phyloP scores from a whole-genome alignment of 1,140 invertebrate genomes.

The Onthophagus taurus region DNA sequence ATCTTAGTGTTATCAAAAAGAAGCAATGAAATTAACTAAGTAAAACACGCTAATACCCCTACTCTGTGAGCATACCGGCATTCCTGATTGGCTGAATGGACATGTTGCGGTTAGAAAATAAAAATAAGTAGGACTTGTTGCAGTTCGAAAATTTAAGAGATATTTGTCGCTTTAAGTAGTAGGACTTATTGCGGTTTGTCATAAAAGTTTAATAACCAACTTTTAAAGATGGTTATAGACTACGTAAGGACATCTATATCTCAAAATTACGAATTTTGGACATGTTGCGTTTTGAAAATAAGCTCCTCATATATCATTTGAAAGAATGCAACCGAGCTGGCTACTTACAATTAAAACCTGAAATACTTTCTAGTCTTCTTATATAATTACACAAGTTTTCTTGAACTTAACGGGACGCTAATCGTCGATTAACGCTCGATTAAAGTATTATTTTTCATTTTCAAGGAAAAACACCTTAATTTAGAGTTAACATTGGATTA shows the following conservation, averaged over 20 bases:
- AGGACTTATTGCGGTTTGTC: neutral
- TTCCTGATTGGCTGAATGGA: too few species aligned
- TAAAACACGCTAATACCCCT: constrained; percentile 1
- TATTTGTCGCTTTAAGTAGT: neutral
- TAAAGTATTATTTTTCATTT: too few species aligned
- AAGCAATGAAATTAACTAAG: constrained; percentile 1
- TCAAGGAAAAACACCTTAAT: too few species aligned
- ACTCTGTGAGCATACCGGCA: too few species aligned
- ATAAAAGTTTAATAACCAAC: neutral
- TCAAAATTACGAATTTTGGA: neutral
- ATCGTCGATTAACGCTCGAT: too few species aligned
- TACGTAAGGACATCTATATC: neutral
- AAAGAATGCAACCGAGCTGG: too few species aligned
- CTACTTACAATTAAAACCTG: too few species aligned
- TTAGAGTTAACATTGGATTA: too few species aligned
- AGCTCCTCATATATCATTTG: too few species aligned
- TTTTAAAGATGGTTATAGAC: neutral
- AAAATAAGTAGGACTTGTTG: constrained; percentile 1
- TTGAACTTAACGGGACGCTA: too few species aligned
- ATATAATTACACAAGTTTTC: too few species aligned
- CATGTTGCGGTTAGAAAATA: neutral
- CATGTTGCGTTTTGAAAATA: constrained; percentile 1
- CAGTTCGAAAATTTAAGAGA: constrained; percentile 5
- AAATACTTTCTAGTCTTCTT: too few species aligned
- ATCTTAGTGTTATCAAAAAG: neutral